phyloP scores from a whole-genome alignment of 2,888 invertebrate genomes.

The Cancer borealis region DNA sequence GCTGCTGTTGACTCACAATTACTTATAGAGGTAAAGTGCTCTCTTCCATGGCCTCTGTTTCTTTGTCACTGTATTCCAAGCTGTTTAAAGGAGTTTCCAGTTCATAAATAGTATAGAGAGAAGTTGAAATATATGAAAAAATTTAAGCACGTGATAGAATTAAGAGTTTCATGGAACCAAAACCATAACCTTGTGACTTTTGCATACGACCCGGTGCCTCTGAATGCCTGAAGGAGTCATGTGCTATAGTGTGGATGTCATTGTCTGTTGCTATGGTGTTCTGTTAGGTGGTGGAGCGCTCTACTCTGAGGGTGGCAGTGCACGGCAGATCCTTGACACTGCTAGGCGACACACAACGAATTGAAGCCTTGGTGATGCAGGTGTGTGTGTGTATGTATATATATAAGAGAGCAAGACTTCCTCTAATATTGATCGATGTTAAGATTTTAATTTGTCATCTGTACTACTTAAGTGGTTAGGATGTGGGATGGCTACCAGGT shows the following conservation, averaged over 20 bases:
- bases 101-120: background rate
- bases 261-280: background rate
- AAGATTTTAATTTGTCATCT: no score
- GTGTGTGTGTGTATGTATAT: background rate
- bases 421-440: no score
- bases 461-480: no score
- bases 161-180: background rate
- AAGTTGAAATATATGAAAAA: no score
- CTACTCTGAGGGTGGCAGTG: background rate
- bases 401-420: no score
- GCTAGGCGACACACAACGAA: background rate
- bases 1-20: background rate
- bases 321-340: background rate
- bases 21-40: background rate
- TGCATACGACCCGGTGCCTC: background rate
- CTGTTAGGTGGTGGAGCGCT: background rate
- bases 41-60: background rate
- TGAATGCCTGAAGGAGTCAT: no score
- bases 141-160: background rate
- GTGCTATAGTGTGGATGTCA: no score
- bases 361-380: slow-evolving; percentile 11
- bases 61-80: background rate
- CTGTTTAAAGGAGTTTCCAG: background rate
- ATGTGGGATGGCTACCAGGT: no score
- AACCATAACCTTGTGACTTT: background rate